Percentiles rank a stretch among this genome's conserved stretches.
These are phyloP conservation scores for Drosophila mauritiana DNA, from an alignment of 1,140 invertebrate genomes.

Conservation along the genomic window DNA sequence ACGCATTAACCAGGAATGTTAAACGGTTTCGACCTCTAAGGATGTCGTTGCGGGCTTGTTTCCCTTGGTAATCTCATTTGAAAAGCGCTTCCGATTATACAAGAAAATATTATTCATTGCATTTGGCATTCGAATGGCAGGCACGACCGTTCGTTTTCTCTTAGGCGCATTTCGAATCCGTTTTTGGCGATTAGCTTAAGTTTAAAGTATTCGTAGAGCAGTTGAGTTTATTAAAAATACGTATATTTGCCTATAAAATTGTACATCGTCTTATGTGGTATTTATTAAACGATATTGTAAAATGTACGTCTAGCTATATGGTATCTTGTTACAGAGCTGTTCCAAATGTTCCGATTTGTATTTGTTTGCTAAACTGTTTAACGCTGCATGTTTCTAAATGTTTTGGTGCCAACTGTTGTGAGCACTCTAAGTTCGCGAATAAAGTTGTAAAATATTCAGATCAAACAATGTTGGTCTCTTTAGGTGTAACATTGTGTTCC, in stretches of 20 bases:
- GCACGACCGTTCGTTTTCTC: slow-evolving; percentile 33
- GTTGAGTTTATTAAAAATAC: slow-evolving; percentile 68
- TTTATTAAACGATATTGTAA: slow-evolving; percentile 73
- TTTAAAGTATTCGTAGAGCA: slow-evolving; percentile 54
- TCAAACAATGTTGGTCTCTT: slow-evolving; percentile 1
- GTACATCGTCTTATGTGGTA: slow-evolving; percentile 66
- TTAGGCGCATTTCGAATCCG: slow-evolving; percentile 15
- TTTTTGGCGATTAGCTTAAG: slow-evolving; percentile 68
- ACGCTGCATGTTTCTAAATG: slow-evolving; percentile 37
- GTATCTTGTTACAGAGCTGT: slow-evolving; percentile 53
- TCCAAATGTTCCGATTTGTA: slow-evolving; percentile 59
- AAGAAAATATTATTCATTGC: slow-evolving; percentile 27
- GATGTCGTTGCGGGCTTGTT: slow-evolving; percentile 20
- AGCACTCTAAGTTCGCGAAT: slow-evolving; percentile 49
- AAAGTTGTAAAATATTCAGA: slow-evolving; percentile 61
- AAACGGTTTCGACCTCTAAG: slow-evolving; percentile 49
- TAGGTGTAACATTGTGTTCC: neutral
- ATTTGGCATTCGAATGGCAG: slow-evolving; percentile 38
- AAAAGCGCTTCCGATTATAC: slow-evolving; percentile 51
- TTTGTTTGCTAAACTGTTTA: slow-evolving; percentile 50
- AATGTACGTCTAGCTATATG: slow-evolving; percentile 61
- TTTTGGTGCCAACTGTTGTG: slow-evolving; percentile 64
- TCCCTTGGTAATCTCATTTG: slow-evolving; percentile 61
- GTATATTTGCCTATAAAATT: slow-evolving; percentile 57
- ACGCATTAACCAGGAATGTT: slow-evolving; percentile 33